A percentile compares a stretch with the other conserved stretches of the same genome.
phyloP scores from a whole-genome alignment of 2,888 invertebrate genomes.

The Panopea generosa region DNA sequence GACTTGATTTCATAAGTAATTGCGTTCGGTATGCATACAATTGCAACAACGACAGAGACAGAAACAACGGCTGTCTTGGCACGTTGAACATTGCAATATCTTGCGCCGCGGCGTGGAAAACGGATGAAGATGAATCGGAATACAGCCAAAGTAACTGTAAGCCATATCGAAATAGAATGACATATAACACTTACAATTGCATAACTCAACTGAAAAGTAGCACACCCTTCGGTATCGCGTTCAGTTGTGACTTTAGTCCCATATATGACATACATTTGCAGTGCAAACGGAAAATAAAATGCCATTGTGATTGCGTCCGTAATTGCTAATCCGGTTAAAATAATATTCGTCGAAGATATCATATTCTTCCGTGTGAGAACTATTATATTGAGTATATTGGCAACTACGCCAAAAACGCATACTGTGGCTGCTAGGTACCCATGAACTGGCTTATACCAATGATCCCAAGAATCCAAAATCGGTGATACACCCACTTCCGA shows the following conservation, averaged over 20 bases:
- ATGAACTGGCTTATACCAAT: constrained; percentile 87
- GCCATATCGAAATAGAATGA: constrained; percentile 96
- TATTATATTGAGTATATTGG: constrained; percentile 95
- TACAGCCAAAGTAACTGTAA: constrained; percentile 96
- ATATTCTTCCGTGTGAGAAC: constrained; percentile 96
- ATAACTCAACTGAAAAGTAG: constrained; percentile 89
- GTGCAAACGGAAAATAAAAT: constrained; percentile 96
- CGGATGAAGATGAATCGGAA: constrained; percentile 91
- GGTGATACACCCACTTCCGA: constrained; percentile 46
- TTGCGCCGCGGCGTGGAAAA: constrained; percentile 91
- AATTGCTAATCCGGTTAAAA: constrained; percentile 93
- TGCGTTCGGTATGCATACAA: constrained; percentile 83
- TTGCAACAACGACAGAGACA: constrained; percentile 77
- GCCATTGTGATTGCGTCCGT: constrained; percentile 95
- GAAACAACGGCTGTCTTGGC: constrained; percentile 92
- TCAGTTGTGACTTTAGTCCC: constrained; percentile 68
- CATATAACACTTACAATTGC: constrained; percentile 94
- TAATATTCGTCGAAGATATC: constrained; percentile 95
- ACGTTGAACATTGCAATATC: constrained; percentile 93
- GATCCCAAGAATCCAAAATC: constrained; percentile 61
- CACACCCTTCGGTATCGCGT: constrained; percentile 79
- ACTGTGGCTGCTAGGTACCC: constrained; percentile 94
- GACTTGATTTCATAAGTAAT: constrained; percentile 87
- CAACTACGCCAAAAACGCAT: constrained; percentile 95
- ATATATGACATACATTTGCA: constrained; percentile 84